These are phyloP conservation scores for Tachina fera DNA, from an alignment of 2,888 invertebrate species.

Conservation along the genomic window DNA sequence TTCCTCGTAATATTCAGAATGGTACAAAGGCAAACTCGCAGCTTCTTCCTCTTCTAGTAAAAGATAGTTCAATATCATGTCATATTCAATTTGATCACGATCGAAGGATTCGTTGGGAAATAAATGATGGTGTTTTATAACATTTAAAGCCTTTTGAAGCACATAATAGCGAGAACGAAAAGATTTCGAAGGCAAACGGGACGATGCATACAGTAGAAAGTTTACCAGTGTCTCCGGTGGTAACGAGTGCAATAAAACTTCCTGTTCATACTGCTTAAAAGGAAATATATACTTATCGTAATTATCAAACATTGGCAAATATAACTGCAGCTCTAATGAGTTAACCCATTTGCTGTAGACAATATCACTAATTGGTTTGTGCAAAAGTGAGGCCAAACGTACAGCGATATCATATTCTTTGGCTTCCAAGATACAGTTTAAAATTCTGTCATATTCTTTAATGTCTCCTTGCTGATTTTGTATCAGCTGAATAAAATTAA, in stretches of 20 bases:
- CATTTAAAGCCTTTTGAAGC: slow-evolving; percentile 79
- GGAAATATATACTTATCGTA: slow-evolving; percentile 61
- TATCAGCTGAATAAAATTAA: slow-evolving; percentile 78
- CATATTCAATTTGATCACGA: slow-evolving; percentile 82
- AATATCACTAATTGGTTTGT: slow-evolving; percentile 83
- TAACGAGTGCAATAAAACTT: slow-evolving; percentile 86
- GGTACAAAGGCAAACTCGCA: slow-evolving; percentile 77
- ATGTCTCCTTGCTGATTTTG: slow-evolving; percentile 71
- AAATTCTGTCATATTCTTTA: slow-evolving; percentile 83
- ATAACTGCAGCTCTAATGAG: slow-evolving; percentile 83
- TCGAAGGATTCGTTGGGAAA: slow-evolving; percentile 82
- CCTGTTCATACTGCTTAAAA: slow-evolving; percentile 86
- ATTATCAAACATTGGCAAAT: slow-evolving; percentile 81
- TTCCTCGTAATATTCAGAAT: slow-evolving; percentile 82
- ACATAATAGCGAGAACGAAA: slow-evolving; percentile 83
- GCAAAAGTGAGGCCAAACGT: slow-evolving; percentile 83
- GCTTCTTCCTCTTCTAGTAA: slow-evolving; percentile 73
- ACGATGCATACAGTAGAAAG: slow-evolving; percentile 85
- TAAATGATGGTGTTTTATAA: slow-evolving; percentile 81
- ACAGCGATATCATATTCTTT: slow-evolving; percentile 84
- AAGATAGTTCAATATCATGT: slow-evolving; percentile 81
- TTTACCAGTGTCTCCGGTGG: slow-evolving; percentile 86
- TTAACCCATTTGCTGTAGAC: slow-evolving; percentile 84
- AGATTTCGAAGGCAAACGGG: slow-evolving; percentile 82
- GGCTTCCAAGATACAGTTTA: slow-evolving; percentile 82